Base-by-base conservation (phyloP, 1,140 invertebrate genomes). In the Papilio polytes region DNA sequence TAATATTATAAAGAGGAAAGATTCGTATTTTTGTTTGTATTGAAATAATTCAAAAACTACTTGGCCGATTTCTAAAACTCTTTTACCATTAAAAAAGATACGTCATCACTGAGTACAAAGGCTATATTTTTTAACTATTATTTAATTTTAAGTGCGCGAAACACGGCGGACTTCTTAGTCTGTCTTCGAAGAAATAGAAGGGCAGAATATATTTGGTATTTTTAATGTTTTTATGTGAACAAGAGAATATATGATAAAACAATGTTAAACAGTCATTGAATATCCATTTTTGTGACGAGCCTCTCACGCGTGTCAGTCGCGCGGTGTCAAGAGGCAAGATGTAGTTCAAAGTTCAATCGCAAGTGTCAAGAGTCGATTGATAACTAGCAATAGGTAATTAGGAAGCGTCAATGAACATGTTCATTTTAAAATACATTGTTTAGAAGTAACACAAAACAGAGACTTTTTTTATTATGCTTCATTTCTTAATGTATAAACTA, bases 261-360 rank as follows among this genome's bases (percentile, higher is more conserved):
- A 26, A 63, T 26, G 20, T 26, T 13, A 70, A 70, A 15, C 63
- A 70, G 63, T 12, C 10, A 70, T 70, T 70, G 63, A 31, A 70
- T 70, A 70, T 70, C 63, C 9, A 66, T 66, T 66, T 66, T 31
- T 15, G 9, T 26, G 20, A 70, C 22, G 3, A 20, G 20, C n/a
- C 63, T 66, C 59, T 70, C 26, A 70, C 63, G 22, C 26, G 63
- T 70, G 20, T 20, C 59, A 63, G 20, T 4, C 48, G 76, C 48
- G 31, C 53, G 26, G 76, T 78, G 76, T 59, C 76, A 78, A 78
- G 76, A 59, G 51, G 51, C 13, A 1, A 13, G 13, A 41, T 78
- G 31, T 41, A 41, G 76, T 78, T 78, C 53, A 41, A 41, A 78
- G 48, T 78, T 78, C 76, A 59, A 78, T 59, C 20, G 7, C 31